phyloP scores from a whole-genome alignment of 53 echinoderm and acorn worm genomes.

The Paracentrotus lividus region DNA sequence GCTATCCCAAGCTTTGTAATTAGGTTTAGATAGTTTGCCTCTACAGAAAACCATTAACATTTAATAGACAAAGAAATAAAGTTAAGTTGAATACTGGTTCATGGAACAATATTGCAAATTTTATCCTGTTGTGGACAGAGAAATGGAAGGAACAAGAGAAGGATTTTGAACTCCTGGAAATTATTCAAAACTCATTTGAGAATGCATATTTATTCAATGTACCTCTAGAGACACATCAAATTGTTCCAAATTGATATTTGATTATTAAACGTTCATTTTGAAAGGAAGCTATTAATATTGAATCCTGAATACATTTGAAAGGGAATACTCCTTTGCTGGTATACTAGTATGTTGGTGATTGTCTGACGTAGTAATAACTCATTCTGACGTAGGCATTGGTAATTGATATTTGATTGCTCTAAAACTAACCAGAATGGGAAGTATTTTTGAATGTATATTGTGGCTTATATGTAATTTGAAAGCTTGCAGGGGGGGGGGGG shows the following conservation, averaged over 20 bases:
- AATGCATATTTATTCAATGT: background rate
- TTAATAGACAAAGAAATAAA: too few relatives aligned
- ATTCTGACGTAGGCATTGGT: background rate
- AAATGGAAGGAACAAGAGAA: background rate
- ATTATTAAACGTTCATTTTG: background rate
- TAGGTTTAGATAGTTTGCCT: too few relatives aligned
- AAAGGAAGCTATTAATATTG: background rate
- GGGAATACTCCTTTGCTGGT: background rate
- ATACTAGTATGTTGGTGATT: background rate
- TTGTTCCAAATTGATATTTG: background rate
- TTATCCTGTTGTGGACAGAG: too few relatives aligned
- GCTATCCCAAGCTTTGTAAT: too few relatives aligned
- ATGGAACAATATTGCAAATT: too few relatives aligned
- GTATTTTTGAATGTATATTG: slow-evolving; percentile 4
- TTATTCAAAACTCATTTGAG: background rate
- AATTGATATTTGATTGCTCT: background rate
- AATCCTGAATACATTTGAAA: background rate
- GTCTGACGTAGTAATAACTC: background rate
- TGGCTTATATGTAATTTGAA: too few relatives aligned
- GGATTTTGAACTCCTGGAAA: background rate
- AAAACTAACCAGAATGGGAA: background rate
- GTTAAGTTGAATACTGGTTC: too few relatives aligned
- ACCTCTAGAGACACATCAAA: background rate
- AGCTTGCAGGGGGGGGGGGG: too few relatives aligned
- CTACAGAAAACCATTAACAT: too few relatives aligned